Evolutionary conservation across 2,888 invertebrate genomes (phyloP), one percentile per base, ranked within the genome.

Genomic region (Malthinus flaveolus): DNA sequence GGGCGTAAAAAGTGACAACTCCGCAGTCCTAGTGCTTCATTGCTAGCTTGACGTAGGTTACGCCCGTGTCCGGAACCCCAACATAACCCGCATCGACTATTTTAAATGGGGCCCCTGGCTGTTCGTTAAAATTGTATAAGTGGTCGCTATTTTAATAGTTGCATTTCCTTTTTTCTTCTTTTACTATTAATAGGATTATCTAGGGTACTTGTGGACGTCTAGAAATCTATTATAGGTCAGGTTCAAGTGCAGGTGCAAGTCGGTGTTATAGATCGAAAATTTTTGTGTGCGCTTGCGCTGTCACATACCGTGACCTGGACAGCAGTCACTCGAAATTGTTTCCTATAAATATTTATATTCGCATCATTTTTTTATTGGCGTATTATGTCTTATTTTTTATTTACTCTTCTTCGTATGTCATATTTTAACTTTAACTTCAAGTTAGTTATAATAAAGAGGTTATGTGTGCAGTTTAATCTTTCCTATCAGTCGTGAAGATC

Each of bases 191-290:
- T 55, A 55, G 54, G 69, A 68, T 68, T 69, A 71, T 73, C 73
- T 75, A 73, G 75, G 73, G 70, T 73, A 73, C 72, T 73, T 72
- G 66, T 71, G 71, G 59, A 52, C 57, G 34, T 66, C 66, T 64
- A 42, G n/a, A 63, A 67, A 61, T 67, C 72, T 71, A 73, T 77
- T 75, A 73, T 76, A 75, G 78, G 78, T 78, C 78, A 79, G 78
- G 78, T 78, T 79, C 78, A 79, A 79, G 78, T 77, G 75, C 78
- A 78, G 76, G 75, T 78, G 77, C 73, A 75, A 71, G 66, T 67
- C 64, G 65, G 60, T 66, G 67, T 71, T 68, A 67, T 68, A 60
- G 71, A 70, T 70, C 64, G 68, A 68, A 23, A 23, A 65, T 64
- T 61, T 57, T 45, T 42, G 54, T 56, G 52, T 66, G 69, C 73